These are phyloP conservation scores for Hemaris fuciformis DNA, from an alignment of 2,888 invertebrate species.

Conservation along the genomic window DNA sequence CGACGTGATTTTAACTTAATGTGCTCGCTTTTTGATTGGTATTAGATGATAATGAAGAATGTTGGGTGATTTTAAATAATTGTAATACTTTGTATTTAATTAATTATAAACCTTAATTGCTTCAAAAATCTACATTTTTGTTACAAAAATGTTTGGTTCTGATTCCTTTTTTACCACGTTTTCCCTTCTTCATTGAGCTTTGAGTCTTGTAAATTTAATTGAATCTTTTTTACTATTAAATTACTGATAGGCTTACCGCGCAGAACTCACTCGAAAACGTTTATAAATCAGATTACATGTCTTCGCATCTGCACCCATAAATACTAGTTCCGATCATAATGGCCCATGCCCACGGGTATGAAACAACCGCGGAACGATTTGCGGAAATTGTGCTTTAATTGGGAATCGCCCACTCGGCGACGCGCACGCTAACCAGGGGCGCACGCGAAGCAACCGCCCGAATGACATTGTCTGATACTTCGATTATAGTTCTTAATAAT, in stretches of 20 bases:
- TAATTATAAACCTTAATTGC: background rate
- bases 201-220: too few relatives aligned
- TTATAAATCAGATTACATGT: too few relatives aligned
- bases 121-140: too few relatives aligned
- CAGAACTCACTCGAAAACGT: too few relatives aligned
- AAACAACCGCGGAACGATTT: constrained; percentile 35
- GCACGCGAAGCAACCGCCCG: background rate
- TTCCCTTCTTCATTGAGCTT: too few relatives aligned
- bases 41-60: background rate
- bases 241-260: too few relatives aligned
- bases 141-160: too few relatives aligned
- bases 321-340: background rate
- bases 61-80: constrained; percentile 14
- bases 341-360: background rate
- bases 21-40: background rate
- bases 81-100: background rate
- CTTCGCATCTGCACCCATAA: background rate
- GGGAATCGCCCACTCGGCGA: constrained; percentile 28
- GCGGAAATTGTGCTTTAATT: constrained; percentile 52
- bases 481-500: background rate
- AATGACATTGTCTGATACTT: background rate
- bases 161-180: too few relatives aligned
- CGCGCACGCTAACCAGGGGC: background rate
- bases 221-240: too few relatives aligned
- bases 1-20: constrained; percentile 1